Conservation (phyloP, 2,113 vertebrate genomes). For the Trinectes maculatus region DNA sequence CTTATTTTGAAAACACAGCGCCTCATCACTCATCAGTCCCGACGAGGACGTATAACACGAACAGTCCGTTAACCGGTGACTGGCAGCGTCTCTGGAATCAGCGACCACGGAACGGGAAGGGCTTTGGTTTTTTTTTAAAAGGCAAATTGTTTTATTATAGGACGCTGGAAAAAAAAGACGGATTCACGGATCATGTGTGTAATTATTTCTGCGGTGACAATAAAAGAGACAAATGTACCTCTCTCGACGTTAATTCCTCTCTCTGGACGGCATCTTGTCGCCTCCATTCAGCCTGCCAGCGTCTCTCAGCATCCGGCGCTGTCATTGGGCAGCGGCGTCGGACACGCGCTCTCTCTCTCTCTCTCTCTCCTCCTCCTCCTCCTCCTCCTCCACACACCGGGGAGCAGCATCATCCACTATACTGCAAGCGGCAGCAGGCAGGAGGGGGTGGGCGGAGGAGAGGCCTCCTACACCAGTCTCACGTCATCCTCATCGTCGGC, state of each 20-base stretch:
- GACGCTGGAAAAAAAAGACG: not conserved
- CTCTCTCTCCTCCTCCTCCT: slow-evolving; percentile 29
- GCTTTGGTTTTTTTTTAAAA: slow-evolving; percentile 24
- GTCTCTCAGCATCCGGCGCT: slow-evolving; percentile 78
- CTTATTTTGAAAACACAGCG: slow-evolving; percentile 46
- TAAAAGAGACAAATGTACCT: slow-evolving; percentile 58
- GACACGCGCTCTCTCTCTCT: not conserved
- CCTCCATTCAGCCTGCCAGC: slow-evolving; percentile 79
- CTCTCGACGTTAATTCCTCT: slow-evolving; percentile 74
- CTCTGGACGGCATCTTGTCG: slow-evolving; percentile 76
- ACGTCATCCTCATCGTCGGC: slow-evolving; percentile 27
- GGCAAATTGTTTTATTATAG: slow-evolving; percentile 16
- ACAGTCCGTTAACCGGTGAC: slow-evolving; percentile 27
- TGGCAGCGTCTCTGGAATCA: slow-evolving; percentile 29
- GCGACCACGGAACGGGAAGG: slow-evolving; percentile 28
- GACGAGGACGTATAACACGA: slow-evolving; percentile 20
- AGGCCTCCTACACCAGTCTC: slow-evolving; percentile 41
- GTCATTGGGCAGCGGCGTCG: slow-evolving; percentile 81
- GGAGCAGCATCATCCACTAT: slow-evolving; percentile 67
- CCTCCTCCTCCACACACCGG: slow-evolving; percentile 71
- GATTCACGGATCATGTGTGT: not conserved
- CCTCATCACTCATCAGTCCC: slow-evolving; percentile 1
- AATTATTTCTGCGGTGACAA: not conserved
- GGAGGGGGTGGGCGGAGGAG: slow-evolving; percentile 52
- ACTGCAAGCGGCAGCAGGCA: slow-evolving; percentile 69